Evolutionary conservation across 2,888 invertebrate species (phyloP).

Genomic region (Drosophila quinaria): DNA sequence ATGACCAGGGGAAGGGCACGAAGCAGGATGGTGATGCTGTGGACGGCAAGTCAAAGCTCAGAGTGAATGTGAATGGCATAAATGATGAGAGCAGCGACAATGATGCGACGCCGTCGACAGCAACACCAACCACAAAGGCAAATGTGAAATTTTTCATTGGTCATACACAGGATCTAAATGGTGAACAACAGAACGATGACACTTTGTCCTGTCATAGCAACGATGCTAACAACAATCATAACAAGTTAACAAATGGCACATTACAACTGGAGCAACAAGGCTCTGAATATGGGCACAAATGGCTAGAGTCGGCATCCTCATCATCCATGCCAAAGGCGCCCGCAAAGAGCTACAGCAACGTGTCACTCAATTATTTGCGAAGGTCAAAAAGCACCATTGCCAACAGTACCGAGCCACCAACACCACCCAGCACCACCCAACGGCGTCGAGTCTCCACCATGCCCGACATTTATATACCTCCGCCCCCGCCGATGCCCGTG

Average conservation of each 20-base stretch:
- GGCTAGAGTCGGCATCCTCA: constrained; percentile 21
- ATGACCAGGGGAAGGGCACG: neutral
- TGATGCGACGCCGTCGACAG: constrained; percentile 23
- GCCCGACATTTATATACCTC: constrained; percentile 74
- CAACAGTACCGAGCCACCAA: constrained; percentile 16
- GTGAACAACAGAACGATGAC: constrained; percentile 53
- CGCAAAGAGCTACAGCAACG: constrained; percentile 63
- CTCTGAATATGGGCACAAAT: constrained; percentile 19
- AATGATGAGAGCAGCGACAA: constrained; percentile 61
- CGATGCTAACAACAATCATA: constrained; percentile 64
- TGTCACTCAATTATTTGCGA: constrained; percentile 67
- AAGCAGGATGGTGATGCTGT: constrained; percentile 29
- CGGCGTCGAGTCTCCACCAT: constrained; percentile 72
- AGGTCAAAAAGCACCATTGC: constrained; percentile 60
- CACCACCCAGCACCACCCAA: constrained; percentile 32
- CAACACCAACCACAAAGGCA: constrained; percentile 40
- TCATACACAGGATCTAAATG: constrained; percentile 72
- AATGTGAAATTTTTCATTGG: constrained; percentile 83
- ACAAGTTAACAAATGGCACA: constrained; percentile 63
- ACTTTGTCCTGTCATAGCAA: constrained; percentile 65
- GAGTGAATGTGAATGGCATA: constrained; percentile 68
- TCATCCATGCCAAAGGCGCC: constrained; percentile 18
- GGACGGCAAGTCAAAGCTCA: constrained; percentile 64
- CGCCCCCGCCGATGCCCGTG: constrained; percentile 75
- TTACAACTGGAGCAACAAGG: constrained; percentile 45